phyloP scores from a whole-genome alignment of 2,888 invertebrate genomes.

The Drosophila mimetica region DNA sequence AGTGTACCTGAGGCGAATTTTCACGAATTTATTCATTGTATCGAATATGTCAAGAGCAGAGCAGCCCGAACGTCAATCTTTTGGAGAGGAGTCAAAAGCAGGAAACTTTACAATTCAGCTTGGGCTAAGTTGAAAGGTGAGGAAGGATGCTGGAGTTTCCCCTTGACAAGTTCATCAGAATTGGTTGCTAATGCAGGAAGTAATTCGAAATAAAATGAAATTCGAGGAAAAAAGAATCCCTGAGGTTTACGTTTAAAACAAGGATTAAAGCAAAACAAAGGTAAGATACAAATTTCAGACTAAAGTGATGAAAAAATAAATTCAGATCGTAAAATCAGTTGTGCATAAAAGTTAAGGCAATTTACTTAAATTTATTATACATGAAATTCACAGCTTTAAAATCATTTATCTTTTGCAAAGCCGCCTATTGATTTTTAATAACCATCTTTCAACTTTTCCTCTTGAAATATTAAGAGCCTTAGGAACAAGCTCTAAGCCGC shows the following conservation, averaged over 20 bases:
- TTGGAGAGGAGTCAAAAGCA: conserved; percentile 2
- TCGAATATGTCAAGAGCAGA: conserved; percentile 35
- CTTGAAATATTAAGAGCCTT: conserved; percentile 4
- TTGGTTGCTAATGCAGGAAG: conserved; percentile 40
- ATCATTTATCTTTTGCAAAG: neutral
- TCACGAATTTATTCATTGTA: conserved; percentile 33
- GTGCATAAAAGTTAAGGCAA: neutral
- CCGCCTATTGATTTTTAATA: conserved; percentile 14
- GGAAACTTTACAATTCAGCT: conserved; percentile 11
- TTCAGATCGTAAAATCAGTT: too few relatives aligned
- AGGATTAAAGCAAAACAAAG: neutral
- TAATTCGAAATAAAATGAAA: conserved; percentile 10
- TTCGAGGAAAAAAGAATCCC: neutral
- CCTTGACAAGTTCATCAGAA: conserved; percentile 41
- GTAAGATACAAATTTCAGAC: neutral
- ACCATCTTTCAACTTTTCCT: conserved; percentile 8
- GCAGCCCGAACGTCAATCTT: conserved; percentile 17
- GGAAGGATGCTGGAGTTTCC: conserved; percentile 29
- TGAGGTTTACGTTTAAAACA: neutral
- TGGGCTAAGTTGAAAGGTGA: conserved; percentile 1
- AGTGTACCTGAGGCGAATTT: conserved; percentile 52
- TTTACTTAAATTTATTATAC: neutral
- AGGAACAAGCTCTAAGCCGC: conserved; percentile 23
- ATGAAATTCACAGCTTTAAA: neutral
- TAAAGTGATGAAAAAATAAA: too few relatives aligned